Conservation (phyloP, 2,113 vertebrate genomes). For the Paramisgurnus dabryanus region DNA sequence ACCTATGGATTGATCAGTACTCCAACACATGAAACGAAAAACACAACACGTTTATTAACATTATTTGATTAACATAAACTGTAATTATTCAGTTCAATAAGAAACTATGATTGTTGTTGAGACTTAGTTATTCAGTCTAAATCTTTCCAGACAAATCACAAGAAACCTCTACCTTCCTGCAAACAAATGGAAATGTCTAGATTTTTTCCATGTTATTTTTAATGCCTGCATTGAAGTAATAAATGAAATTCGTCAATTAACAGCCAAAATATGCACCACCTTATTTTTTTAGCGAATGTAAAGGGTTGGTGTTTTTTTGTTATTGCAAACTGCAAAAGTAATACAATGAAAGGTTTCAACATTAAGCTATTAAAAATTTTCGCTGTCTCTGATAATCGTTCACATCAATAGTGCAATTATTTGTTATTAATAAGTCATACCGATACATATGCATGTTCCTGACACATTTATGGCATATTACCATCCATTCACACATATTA, state of each 20-base stretch:
- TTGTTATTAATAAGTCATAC: not conserved
- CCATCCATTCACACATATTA: not conserved
- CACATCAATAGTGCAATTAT: not conserved
- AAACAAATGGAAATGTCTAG: not conserved
- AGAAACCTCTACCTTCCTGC: not conserved
- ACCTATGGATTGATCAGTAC: too few species aligned
- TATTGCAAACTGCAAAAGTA: not conserved
- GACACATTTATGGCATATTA: not conserved
- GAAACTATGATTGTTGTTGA: not conserved
- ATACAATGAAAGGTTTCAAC: not conserved
- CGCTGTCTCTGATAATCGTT: not conserved
- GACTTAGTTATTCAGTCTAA: not conserved
- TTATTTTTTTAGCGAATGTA: too few species aligned
- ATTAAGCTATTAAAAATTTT: not conserved
- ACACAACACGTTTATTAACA: too few species aligned
- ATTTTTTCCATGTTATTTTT: not conserved
- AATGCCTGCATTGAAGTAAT: not conserved
- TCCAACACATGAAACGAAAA: too few species aligned
- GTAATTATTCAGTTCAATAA: not conserved
- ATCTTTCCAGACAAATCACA: not conserved
- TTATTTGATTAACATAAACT: not conserved
- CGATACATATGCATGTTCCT: not conserved
- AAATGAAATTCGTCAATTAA: too few species aligned
- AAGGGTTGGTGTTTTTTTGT: not conserved
- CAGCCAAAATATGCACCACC: not conserved